Evolutionary conservation across 2,113 vertebrate genomes (phyloP), one percentile per base, ranked within the genome.

Genomic region (Romanogobio albipinnatus): DNA sequence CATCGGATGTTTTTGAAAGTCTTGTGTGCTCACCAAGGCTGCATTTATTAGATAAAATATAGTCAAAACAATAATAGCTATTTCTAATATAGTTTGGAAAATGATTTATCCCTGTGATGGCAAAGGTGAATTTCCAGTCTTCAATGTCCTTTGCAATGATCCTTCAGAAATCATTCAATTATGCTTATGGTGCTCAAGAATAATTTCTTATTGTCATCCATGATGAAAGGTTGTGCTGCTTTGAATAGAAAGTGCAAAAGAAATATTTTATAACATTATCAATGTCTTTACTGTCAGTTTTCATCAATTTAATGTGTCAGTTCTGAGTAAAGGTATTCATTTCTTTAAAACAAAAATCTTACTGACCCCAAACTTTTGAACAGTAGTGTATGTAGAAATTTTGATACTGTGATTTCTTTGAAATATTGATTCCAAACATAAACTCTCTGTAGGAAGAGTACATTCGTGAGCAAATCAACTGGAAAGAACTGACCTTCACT

Each of bases 391-490:
- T 19, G 53, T 56, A 56, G 6, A 56, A 0, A 56, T 56, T 15
- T 56, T 19, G 17, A 70, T 2, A 5, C 66, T 22, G 9, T 39
- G 66, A 39, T 70, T 70, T 39, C 33, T 22, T 0, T 70, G 17
- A 70, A 39, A 70, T 39, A 70, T 11, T 22, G 4, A 19, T 71
- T 71, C 10, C 19, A 71, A n/a, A 43, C 36, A 71, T 43, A 11
- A 71, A 43, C 36, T 70, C 17, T 17, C n/a, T 22, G 39, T 79
- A 99, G 98, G 98, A 99, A 88, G 98, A 99, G 75, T 99, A 99
- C 49, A 87, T 96, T 73, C 93, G 96, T 0, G 98, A 99, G 86
- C 97, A 98, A 93, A 96, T 99, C 0, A 91, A 94, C 87, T 99
- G 98, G 98, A 94, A 93, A 82, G 96, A 99, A 89, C 95, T 97